Base-by-base conservation (phyloP, 1,140 invertebrate genomes). In the Drosophila ananassae region DNA sequence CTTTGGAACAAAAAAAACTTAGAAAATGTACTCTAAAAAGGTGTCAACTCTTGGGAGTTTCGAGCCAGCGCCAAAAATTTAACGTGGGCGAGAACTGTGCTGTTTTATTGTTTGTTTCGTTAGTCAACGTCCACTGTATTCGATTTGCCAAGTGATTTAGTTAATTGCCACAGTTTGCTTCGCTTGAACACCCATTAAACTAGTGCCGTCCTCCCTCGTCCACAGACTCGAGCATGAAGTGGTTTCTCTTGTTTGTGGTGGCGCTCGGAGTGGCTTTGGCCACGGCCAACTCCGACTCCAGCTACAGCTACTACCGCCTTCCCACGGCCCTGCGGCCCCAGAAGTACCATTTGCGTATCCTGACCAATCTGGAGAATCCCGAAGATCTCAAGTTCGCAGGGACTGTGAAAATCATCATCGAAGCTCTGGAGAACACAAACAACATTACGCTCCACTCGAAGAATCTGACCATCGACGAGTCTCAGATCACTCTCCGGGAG, bases 371-470 rank as follows among this genome's bases (percentile, higher is more conserved):
- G 3, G 93, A 94, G 53, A 93, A 94, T 12, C 78, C 83, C 13
- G 92, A 93, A 9, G 93, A 94, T 62, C 95, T 94, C 71, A 93
- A 92, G 25, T 95, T 95, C 83, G 82, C 90, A 13, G 95, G 95
- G 12, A 90, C 92, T 21, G 94, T 95, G 2, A 91, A 91, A 55
- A 96, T 96, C 13, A 63, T 92, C 53, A 93, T 95, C 6, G 90
- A 90, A 17, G 94, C 94, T 3, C 63, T 92, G 7, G 73, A 93
- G 39, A 74, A 92, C 2, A 96, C 95, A 0, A 92, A 93, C 10
- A 94, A 94, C 55, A 94, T 98, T 37, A 94, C 94, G 0, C 90
- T 97, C 0, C 96, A 97, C 77, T 92, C 93, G 0, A 94, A 94
- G 80, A 93, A 94, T 58, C 91, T 96, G 4, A 91, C 85, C 2